Evolutionary conservation across 2,888 invertebrate genomes (phyloP), one percentile per base, ranked within the genome.

Genomic region (Troides oblongomaculatus): DNA sequence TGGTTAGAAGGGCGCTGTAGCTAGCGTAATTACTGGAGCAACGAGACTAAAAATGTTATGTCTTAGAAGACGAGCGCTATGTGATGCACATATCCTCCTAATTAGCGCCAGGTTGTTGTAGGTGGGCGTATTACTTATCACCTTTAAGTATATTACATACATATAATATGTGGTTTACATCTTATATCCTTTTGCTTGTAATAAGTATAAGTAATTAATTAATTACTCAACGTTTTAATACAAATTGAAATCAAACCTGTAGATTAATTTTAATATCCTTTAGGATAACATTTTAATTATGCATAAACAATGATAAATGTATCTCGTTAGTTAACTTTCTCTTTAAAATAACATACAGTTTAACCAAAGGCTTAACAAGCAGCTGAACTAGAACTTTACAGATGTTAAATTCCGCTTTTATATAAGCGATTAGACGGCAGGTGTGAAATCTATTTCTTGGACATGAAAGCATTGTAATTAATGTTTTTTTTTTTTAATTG

Each of bases 311-410:
- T 23, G 64, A 57, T 57, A 57, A 57, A 64, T 43, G 39, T 39
- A 23, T n/a, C 25, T 25, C 8, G 39, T n/a, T 61, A 18, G 39
- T 7, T 39, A n/a, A 64, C 68, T 64, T 63, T 66, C 62, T n/a
- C 39, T 63, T 59, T 30, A 25, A 61, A 25, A 64, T 25, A 60
- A 50, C 61, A 61, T 64, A 23, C 23, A 8, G 30, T 61, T n/a
- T 25, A 70, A 70, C 53, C 53, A 25, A 21, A 43, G 23, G 46
- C 64, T 57, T 36, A 58, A 61, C 62, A 36, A 64, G 69, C 69
- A 61, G 69, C 23, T 64, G 68, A 21, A 25, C 14, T 59, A 53
- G 46, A 46, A 61, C 53, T 53, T 53, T 60, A 61, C n/a, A 62
- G 8, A 62, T 67, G 25, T 66, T 61, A 66, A 60, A 60, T 30